These are phyloP conservation scores for Daphoenositta chrysoptera DNA, from an alignment of 2,113 vertebrate genomes.

Conservation along the genomic window DNA sequence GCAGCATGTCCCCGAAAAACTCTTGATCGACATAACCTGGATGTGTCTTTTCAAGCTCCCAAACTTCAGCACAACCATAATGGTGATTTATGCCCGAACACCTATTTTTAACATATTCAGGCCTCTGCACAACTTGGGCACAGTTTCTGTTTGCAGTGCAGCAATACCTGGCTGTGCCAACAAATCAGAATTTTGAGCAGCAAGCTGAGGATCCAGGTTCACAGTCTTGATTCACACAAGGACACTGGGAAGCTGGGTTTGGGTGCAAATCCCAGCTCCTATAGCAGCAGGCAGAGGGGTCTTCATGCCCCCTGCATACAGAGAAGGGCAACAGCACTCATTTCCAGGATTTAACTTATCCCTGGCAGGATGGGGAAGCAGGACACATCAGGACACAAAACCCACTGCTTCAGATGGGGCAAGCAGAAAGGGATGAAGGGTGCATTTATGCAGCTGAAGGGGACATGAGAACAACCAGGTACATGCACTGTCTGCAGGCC, in stretches of 20 bases:
- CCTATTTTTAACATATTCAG: background rate
- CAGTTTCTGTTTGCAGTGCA: fast-evolving
- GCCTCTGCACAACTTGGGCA: background rate
- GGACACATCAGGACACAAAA: fast-evolving
- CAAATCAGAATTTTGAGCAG: background rate
- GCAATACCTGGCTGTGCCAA: fast-evolving
- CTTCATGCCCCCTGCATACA: fast-evolving
- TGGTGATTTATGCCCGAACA: background rate
- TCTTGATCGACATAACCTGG: background rate
- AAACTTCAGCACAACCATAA: background rate
- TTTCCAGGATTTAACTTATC: background rate
- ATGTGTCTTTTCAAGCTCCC: background rate
- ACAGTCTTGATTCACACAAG: background rate
- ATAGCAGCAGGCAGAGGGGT: background rate
- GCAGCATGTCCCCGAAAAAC: background rate
- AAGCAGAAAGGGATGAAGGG: background rate
- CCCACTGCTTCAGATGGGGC: background rate
- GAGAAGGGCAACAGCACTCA: fast-evolving
- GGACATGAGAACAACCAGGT: fast-evolving
- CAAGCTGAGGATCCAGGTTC: background rate
- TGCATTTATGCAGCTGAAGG: fast-evolving
- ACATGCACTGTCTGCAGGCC: fast-evolving
- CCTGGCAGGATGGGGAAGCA: background rate
- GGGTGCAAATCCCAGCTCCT: background rate
- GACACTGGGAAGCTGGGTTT: background rate